A percentile compares a stretch with the other conserved stretches of the same genome.
phyloP scores from a whole-genome alignment of 2,797 vertebrate genomes.

The Hylomyscus alleni region DNA sequence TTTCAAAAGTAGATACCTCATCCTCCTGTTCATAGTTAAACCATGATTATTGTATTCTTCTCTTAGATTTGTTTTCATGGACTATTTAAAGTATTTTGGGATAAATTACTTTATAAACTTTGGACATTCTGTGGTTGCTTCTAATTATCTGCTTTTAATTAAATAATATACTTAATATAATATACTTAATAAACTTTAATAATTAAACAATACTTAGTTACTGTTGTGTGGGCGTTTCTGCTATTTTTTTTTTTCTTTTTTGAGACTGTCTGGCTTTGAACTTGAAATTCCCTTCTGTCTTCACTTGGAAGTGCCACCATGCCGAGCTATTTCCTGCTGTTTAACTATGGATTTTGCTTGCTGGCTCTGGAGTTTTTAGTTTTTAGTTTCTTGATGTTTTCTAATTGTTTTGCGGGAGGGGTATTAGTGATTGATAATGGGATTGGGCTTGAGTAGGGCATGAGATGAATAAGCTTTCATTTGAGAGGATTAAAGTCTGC shows the following conservation, averaged over 20 bases:
- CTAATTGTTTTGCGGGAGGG: neutral
- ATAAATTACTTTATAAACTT: constrained; percentile 40
- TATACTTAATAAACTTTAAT: too few relatives aligned
- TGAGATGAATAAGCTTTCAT: neutral
- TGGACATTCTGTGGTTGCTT: constrained; percentile 15
- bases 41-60: constrained; percentile 6
- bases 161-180: too few relatives aligned
- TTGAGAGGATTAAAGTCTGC: neutral
- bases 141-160: constrained; percentile 57
- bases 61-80: constrained; percentile 34
- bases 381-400: neutral
- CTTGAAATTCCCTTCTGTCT: neutral
- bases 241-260: neutral
- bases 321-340: neutral
- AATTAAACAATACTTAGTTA: constrained; percentile 1
- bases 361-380: neutral
- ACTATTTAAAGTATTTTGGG: neutral
- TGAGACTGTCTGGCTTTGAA: neutral
- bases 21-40: neutral
- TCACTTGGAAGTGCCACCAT: neutral
- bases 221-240: neutral
- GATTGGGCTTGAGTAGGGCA: neutral
- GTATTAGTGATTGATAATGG: neutral
- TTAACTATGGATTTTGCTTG: neutral
- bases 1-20: constrained; percentile 26